phyloP scores from a whole-genome alignment of 2,797 vertebrate species.

The Nothura maculosa region DNA sequence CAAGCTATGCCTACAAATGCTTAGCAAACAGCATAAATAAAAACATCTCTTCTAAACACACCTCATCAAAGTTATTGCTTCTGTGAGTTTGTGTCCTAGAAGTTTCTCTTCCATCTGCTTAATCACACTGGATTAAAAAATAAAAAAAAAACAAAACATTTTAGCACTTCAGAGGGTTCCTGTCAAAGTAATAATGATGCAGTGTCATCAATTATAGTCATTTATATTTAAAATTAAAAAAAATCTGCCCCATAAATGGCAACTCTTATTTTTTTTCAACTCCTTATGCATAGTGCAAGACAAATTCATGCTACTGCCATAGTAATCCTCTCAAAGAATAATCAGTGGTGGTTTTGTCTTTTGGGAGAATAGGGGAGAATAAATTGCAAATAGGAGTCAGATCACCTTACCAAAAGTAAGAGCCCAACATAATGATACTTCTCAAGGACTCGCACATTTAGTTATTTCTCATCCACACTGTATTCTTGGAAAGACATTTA shows the following conservation, averaged over 20 bases:
- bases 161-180: neutral
- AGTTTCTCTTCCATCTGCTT: neutral
- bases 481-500: slow-evolving; percentile 26
- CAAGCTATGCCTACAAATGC: neutral
- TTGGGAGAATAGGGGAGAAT: neutral
- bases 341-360: neutral
- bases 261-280: neutral
- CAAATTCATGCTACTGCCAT: neutral
- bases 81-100: neutral
- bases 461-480: neutral
- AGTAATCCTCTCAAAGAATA: neutral
- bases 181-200: neutral
- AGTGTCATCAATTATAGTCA: neutral
- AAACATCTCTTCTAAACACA: neutral
- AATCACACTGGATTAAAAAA: neutral
- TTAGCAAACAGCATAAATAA: neutral
- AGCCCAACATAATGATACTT: neutral
- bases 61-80: neutral
- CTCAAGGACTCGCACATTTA: neutral
- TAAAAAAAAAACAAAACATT: neutral
- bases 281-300: neutral
- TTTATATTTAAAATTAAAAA: neutral
- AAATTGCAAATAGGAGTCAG: neutral
- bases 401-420: neutral
- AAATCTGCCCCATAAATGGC: neutral